Evolutionary conservation across 1,140 invertebrate genomes (phyloP), one percentile per base, ranked within the genome.

Genomic region (Tetramorium parvispinum): DNA sequence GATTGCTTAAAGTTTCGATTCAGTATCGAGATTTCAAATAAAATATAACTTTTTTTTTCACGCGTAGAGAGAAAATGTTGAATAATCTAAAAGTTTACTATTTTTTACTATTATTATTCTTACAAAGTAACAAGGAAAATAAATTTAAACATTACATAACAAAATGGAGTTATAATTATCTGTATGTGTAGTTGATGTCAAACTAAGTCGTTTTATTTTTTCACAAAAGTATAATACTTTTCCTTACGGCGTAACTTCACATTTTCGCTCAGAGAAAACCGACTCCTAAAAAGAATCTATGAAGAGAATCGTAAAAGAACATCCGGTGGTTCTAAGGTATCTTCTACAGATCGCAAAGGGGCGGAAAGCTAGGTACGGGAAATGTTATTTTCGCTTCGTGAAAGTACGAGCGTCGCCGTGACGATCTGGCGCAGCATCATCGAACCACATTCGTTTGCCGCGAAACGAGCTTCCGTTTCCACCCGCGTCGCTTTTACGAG

Each of bases 341-440:
- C 21, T 13, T 53, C 27, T 73, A 27, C 27, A 73, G 27, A 53
- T 73, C 6, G 27, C 49, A 21, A 53, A 37, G n/a, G 13, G 24
- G 18, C 21, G 8, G 49, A 77, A 46, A 63, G 40, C 24, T 49
- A 63, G 24, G 24, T 43, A 37, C 61, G 13, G 40, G 3, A 71
- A 55, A 85, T 65, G 88, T 83, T 82, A 89, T 86, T 89, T 89
- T 88, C 86, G 24, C 71, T 68, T 70, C 49, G 40, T 32, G 55
- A 53, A 86, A 78, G 75, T 66, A 73, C 66, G 85, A 86, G 83
- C 76, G 82, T 70, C 87, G 68, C 46, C 81, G 71, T 65, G 68
- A 66, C 81, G 76, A 89, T 89, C 73, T 73, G 43, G 75, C 61
- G 27, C 55, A 61, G 46, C 77, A 88, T 89, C 87, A 82, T 89